These are phyloP conservation scores for Anagyrus pseudococci DNA, from an alignment of 2,888 invertebrate genomes.

Conservation along the genomic window DNA sequence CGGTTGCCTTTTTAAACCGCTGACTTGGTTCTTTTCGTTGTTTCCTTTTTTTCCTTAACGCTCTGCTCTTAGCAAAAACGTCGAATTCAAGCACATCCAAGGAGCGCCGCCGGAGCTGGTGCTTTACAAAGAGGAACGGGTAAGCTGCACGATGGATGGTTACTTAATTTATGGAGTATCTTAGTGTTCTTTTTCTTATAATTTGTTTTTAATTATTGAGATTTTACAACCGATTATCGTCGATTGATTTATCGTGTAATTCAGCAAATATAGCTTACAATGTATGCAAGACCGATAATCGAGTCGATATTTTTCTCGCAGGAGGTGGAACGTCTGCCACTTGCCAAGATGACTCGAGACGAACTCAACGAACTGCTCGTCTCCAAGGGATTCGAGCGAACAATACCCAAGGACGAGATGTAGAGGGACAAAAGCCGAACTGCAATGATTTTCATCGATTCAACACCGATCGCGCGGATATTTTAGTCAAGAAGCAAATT, in stretches of 20 bases:
- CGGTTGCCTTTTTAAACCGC: no score
- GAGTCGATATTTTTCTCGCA: slow-evolving; percentile 39
- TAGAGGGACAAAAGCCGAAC: slow-evolving; percentile 48
- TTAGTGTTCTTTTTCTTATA: not conserved
- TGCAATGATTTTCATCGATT: slow-evolving; percentile 13
- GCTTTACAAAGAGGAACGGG: slow-evolving; percentile 66
- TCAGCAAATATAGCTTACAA: not conserved
- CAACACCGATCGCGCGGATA: no score
- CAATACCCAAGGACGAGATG: slow-evolving; percentile 62
- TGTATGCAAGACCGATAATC: not conserved
- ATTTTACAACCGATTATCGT: no score
- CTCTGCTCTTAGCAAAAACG: slow-evolving; percentile 45
- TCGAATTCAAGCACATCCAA: slow-evolving; percentile 72
- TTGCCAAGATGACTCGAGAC: slow-evolving; percentile 67
- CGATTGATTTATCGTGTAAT: not conserved
- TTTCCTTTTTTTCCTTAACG: slow-evolving; percentile 33
- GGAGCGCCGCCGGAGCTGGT: slow-evolving; percentile 73
- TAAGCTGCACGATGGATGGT: slow-evolving; percentile 37
- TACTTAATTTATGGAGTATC: not conserved
- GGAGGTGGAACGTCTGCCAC: slow-evolving; percentile 70
- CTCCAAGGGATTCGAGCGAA: slow-evolving; percentile 68
- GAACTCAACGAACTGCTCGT: slow-evolving; percentile 73
- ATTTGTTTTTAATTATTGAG: no score
- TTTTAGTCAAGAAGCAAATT: not conserved
- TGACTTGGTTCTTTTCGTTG: not conserved